Percentiles rank a stretch among this genome's conserved stretches.
Conservation (phyloP, 1,140 invertebrate species). For the roundworm (Caenorhabditis elegans) region WBcel235 BX284606.5:3891001-3891500, state of each 20-base stretch:
- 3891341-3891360: slow-evolving; percentile 90
- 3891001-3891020: background rate
- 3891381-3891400: slow-evolving; percentile 73
- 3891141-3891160: slow-evolving; percentile 56
- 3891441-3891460: too few relatives aligned
- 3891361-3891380: slow-evolving; percentile 90
- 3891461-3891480: background rate
- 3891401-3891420: too few relatives aligned
- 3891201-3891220: slow-evolving; percentile 54
- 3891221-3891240: slow-evolving; percentile 64
- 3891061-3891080: slow-evolving; percentile 60
- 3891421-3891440: too few relatives aligned
- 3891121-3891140: slow-evolving; percentile 62
- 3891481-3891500: slow-evolving; percentile 82
- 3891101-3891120: slow-evolving; percentile 55
- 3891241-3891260: slow-evolving; percentile 49
- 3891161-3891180: slow-evolving; percentile 56
- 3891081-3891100: slow-evolving; percentile 63
- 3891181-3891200: slow-evolving; percentile 64
- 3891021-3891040: too few relatives aligned
- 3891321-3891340: slow-evolving; percentile 85
- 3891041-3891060: too few relatives aligned
- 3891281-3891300: slow-evolving; percentile 55
- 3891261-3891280: background rate
- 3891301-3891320: slow-evolving; percentile 86